A percentile compares a stretch with the other conserved stretches of the same genome.
These are phyloP conservation scores for Drosophila robusta DNA, from an alignment of 2,888 invertebrate genomes.

Conservation along the genomic window DNA sequence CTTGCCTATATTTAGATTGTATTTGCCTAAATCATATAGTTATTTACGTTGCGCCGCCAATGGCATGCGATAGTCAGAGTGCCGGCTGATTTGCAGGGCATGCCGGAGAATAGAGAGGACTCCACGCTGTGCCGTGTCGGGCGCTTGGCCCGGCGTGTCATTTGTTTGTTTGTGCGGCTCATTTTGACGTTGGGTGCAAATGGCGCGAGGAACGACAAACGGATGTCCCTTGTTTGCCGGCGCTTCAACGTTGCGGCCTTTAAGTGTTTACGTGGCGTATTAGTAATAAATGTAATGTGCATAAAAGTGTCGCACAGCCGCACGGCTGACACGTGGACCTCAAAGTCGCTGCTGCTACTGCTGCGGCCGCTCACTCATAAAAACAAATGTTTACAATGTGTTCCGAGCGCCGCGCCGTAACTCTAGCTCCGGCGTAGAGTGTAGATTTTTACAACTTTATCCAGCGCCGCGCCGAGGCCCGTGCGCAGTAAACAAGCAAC, in stretches of 20 bases:
- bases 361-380: conserved; percentile 32
- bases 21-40: no score
- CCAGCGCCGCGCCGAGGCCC: conserved; percentile 22
- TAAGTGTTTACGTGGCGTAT: conserved; percentile 80
- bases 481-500: conserved; percentile 35
- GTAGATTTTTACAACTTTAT: conserved; percentile 71
- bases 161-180: conserved; percentile 35
- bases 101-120: conserved; percentile 35
- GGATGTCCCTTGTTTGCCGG: conserved; percentile 70
- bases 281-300: conserved; percentile 76
- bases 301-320: conserved; percentile 49
- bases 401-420: conserved; percentile 13
- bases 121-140: conserved; percentile 15
- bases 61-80: not conserved
- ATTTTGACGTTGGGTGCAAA: conserved; percentile 44
- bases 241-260: conserved; percentile 46
- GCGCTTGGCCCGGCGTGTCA: conserved; percentile 26
- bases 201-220: conserved; percentile 29
- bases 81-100: conserved; percentile 5
- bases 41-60: no score
- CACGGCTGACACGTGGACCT: conserved; percentile 19
- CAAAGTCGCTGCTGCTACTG: conserved; percentile 11
- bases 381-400: conserved; percentile 69
- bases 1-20: no score
- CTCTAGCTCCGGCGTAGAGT: conserved; percentile 33